Percentiles rank a stretch among this genome's conserved stretches.
Conservation (phyloP, 2,113 vertebrate genomes). For the Tragelaphus strepsiceros region DNA sequence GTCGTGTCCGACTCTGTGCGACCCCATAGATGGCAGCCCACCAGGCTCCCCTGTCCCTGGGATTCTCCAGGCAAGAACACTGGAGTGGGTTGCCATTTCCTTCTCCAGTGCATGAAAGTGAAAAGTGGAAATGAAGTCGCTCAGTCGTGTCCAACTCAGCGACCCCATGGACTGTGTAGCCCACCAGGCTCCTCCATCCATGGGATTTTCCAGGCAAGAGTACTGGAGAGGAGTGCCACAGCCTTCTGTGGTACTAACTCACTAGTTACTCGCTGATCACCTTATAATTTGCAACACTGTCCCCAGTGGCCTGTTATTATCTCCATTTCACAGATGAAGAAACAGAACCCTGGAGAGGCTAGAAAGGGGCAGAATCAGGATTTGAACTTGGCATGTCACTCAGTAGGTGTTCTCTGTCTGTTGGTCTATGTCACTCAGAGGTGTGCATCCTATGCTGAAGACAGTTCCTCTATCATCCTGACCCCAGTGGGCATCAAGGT, state of each 20-base stretch:
- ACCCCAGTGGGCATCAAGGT: not conserved
- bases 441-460: not conserved
- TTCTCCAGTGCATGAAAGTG: no score
- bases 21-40: fast-evolving
- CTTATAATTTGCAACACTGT: not conserved
- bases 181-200: no score
- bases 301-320: not conserved
- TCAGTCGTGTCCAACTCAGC: not conserved
- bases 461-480: not conserved
- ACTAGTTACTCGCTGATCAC: not conserved
- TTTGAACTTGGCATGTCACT: not conserved
- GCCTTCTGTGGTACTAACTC: no score
- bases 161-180: not conserved
- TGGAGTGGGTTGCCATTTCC: no score
- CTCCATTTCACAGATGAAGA: not conserved
- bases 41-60: no score
- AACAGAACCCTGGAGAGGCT: not conserved
- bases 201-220: no score
- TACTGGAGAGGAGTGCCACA: no score
- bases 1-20: fast-evolving
- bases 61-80: no score
- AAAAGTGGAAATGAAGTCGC: no score
- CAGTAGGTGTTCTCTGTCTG: not conserved
- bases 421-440: not conserved
- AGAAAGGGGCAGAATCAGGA: not conserved